Percentiles rank a stretch among this genome's conserved stretches.
Conservation (phyloP, 2,797 vertebrate species). For the Aeoliscus strigatus region DNA sequence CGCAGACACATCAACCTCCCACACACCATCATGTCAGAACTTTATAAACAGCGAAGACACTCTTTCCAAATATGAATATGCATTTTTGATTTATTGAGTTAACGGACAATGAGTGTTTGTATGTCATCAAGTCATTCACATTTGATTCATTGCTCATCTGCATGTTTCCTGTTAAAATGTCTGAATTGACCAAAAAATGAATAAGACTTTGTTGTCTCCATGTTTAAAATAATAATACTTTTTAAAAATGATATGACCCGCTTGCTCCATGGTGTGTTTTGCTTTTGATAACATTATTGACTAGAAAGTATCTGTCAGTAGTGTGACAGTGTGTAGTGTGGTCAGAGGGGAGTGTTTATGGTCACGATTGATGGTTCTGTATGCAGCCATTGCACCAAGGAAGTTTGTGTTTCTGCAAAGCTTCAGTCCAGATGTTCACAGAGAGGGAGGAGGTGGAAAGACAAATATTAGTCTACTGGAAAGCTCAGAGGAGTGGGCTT, state of each 20-base stretch:
- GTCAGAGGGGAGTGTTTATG: slow-evolving; percentile 55
- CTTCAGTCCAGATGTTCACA: slow-evolving; percentile 67
- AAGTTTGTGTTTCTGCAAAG: slow-evolving; percentile 58
- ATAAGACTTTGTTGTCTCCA: no score
- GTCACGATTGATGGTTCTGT: slow-evolving; percentile 26
- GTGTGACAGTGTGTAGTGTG: slow-evolving; percentile 35
- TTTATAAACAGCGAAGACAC: slow-evolving; percentile 2
- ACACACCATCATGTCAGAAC: slow-evolving; percentile 25
- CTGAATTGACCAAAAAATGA: no score
- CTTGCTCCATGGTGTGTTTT: no score
- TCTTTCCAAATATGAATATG: slow-evolving; percentile 5
- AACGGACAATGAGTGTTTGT: slow-evolving; percentile 3
- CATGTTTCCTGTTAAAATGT: not conserved
- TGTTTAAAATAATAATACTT: no score
- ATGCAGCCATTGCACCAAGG: slow-evolving; percentile 55
- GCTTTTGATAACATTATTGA: no score
- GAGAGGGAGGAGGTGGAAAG: slow-evolving; percentile 64
- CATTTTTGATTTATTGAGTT: slow-evolving; percentile 19
- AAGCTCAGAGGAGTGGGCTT: slow-evolving; percentile 52
- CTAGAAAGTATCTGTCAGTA: no score
- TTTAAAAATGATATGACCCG: no score
- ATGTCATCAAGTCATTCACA: slow-evolving; percentile 13
- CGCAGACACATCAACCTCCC: slow-evolving; percentile 35
- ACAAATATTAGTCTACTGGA: slow-evolving; percentile 79
- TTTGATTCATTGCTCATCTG: not conserved